These are phyloP conservation scores for Torymus auratus DNA, from an alignment of 2,888 invertebrate species.

Conservation along the genomic window DNA sequence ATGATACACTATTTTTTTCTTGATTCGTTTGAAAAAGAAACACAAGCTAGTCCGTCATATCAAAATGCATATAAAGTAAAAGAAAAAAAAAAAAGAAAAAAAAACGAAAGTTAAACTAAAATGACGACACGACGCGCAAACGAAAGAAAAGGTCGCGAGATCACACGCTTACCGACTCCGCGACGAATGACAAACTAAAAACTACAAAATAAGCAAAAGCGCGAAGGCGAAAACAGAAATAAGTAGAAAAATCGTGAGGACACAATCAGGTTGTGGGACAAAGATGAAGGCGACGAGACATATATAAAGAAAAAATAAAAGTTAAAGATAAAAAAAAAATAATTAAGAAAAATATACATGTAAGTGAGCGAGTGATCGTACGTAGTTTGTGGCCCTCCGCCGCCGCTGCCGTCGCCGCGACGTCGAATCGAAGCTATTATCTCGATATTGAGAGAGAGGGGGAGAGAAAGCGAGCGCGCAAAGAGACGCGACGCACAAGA, in stretches of 20 bases:
- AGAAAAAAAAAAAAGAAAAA: background rate
- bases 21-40: slow-evolving; percentile 28
- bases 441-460: background rate
- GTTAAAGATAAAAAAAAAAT: background rate
- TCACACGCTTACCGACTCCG: slow-evolving; percentile 43
- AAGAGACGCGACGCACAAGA: slow-evolving; percentile 23
- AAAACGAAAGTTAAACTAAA: background rate
- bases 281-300: background rate
- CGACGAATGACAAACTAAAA: slow-evolving; percentile 1
- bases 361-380: slow-evolving; percentile 43
- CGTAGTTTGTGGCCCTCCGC: slow-evolving; percentile 56
- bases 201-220: background rate
- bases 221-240: background rate
- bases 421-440: slow-evolving; percentile 1
- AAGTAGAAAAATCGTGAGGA: background rate
- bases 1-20: slow-evolving; percentile 42
- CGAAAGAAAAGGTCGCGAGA: slow-evolving; percentile 25
- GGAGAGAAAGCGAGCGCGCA: slow-evolving; percentile 17
- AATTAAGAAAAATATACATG: background rate
- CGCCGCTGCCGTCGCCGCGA: slow-evolving; percentile 24
- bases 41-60: slow-evolving; percentile 52
- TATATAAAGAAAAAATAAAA: slow-evolving; percentile 2
- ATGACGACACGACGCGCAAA: background rate
- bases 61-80: slow-evolving; percentile 34
- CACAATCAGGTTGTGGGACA: background rate